These are phyloP conservation scores for Oreonectes daqikongensis DNA, from an alignment of 2,797 vertebrate species.

Conservation along the genomic window DNA sequence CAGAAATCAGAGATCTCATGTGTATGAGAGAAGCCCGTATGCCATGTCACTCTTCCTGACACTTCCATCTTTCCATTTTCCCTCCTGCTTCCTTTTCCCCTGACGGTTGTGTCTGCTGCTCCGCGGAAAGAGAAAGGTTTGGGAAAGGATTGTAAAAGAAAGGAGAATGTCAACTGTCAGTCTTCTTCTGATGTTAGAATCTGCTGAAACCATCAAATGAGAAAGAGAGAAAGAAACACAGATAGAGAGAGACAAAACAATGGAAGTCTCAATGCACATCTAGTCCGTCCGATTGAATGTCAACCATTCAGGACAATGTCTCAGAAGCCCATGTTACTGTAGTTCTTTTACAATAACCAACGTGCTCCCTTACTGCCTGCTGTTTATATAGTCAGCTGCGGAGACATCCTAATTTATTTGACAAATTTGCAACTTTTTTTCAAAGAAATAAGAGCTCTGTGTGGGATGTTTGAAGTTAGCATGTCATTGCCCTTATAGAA, in stretches of 20 bases:
- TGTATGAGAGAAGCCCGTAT: constrained; percentile 36
- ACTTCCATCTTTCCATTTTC: constrained; percentile 28
- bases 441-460: too few relatives aligned
- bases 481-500: too few relatives aligned
- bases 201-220: constrained; percentile 61
- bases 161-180: constrained; percentile 85
- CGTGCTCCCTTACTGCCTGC: neutral
- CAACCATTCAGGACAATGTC: constrained; percentile 52
- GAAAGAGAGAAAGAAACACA: constrained; percentile 56
- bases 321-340: constrained; percentile 25
- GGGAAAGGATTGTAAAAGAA: constrained; percentile 65
- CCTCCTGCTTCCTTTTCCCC: constrained; percentile 59
- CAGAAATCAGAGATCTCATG: constrained; percentile 56
- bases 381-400: neutral
- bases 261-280: constrained; percentile 51
- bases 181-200: constrained; percentile 69
- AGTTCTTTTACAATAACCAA: constrained; percentile 27
- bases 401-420: neutral
- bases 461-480: too few relatives aligned
- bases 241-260: constrained; percentile 56
- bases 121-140: constrained; percentile 67
- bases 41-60: constrained; percentile 48
- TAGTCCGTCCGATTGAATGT: constrained; percentile 45
- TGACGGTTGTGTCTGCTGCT: constrained; percentile 72
- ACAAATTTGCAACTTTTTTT: too few relatives aligned